Evolutionary conservation across 1,140 invertebrate genomes (phyloP).

Genomic region (Listronotus bonariensis): DNA sequence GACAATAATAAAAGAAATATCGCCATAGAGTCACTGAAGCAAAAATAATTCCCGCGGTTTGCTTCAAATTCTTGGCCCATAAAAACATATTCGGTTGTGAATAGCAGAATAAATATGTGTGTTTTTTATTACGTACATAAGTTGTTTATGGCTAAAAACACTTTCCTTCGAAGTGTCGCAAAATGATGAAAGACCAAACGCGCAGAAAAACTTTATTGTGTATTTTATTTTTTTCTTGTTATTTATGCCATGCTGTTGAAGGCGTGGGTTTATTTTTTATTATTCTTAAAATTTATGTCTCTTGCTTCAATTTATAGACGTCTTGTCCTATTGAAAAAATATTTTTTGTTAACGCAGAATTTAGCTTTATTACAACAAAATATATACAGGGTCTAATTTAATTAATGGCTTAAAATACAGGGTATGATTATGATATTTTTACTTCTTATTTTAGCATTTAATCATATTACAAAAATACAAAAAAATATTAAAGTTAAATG

Average conservation of each 20-base stretch:
- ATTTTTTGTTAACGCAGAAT: no score
- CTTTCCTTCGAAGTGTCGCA: conserved; percentile 22
- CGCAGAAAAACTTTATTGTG: conserved; percentile 26
- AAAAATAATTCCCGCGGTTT: conserved; percentile 33
- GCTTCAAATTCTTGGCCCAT: conserved; percentile 28
- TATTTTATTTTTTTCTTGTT: conserved; percentile 24
- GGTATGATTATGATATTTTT: no score
- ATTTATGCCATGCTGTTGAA: conserved; percentile 16
- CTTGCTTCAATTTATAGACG: no score
- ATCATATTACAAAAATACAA: no score
- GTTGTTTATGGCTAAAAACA: conserved; percentile 33
- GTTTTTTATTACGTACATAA: conserved; percentile 23
- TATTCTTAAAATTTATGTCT: conserved; percentile 4
- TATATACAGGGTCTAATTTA: no score
- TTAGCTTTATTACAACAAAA: no score
- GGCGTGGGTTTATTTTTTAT: conserved; percentile 20
- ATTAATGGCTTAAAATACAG: no score
- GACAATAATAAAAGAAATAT: conserved; percentile 36
- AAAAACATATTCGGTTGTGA: conserved; percentile 32
- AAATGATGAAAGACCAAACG: conserved; percentile 10
- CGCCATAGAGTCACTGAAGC: conserved; percentile 24
- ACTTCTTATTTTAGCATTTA: no score
- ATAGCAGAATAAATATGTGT: conserved; percentile 25
- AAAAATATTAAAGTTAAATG: no score
- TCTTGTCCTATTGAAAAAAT: no score